Evolutionary conservation across 2,888 invertebrate genomes (phyloP).

Genomic region (Dryadula phaetusa): DNA sequence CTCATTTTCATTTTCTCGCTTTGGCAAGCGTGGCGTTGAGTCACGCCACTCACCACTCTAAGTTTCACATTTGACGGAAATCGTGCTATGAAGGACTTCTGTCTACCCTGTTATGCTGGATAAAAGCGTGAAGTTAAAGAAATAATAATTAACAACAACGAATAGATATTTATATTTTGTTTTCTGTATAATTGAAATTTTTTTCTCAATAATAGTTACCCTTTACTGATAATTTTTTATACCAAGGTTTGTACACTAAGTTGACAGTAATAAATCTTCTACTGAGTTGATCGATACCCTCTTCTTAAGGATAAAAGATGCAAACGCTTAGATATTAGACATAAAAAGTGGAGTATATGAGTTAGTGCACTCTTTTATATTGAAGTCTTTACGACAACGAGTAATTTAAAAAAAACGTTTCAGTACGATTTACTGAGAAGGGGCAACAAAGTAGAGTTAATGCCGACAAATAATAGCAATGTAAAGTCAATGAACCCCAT

Average conservation of each 20-base stretch:
- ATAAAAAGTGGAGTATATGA: conserved; percentile 23
- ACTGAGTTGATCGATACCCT: conserved; percentile 36
- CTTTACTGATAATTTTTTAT: background rate
- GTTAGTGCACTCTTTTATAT: conserved; percentile 28
- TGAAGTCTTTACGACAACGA: conserved; percentile 23
- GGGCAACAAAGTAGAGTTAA: conserved; percentile 16
- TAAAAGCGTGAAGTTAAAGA: no score
- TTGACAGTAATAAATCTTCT: conserved; percentile 32
- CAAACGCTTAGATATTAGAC: conserved; percentile 20
- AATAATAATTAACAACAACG: no score
- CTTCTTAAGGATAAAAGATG: conserved; percentile 23
- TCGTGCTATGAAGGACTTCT: no score
- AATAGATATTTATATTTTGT: no score
- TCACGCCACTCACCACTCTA: no score
- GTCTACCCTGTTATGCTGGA: no score
- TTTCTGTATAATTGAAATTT: no score
- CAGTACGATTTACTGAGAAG: conserved; percentile 12
- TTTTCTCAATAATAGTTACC: no score
- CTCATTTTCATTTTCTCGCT: no score
- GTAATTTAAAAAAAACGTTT: conserved; percentile 22
- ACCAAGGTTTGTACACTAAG: conserved; percentile 12
- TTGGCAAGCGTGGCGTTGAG: no score
- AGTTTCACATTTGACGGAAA: no score
- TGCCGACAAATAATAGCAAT: background rate
- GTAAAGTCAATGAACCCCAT: conserved; percentile 3